Percentiles rank a stretch among this genome's conserved stretches.
These are phyloP conservation scores for Pegea sp. DNA, from an alignment of 23 tunicate genomes.

Conservation along the genomic window DNA sequence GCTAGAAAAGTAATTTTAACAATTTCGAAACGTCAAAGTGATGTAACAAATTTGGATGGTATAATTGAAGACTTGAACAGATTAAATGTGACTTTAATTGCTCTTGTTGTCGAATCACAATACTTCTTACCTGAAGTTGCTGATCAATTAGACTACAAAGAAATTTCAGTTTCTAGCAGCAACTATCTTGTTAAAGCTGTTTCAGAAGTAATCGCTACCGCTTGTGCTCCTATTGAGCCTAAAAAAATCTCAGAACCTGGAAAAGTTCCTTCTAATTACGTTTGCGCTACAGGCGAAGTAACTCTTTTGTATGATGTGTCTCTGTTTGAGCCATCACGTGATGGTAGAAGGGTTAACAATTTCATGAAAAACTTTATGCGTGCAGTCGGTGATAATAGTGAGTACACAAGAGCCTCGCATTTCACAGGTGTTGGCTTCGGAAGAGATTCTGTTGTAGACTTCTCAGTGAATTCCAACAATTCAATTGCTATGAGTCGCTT, in stretches of 20 bases:
- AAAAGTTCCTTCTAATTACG: neutral
- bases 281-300: conserved; percentile 8
- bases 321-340: conserved; percentile 2
- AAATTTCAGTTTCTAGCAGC: neutral
- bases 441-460: conserved; percentile 6
- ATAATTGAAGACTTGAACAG: neutral
- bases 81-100: neutral
- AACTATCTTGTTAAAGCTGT: neutral
- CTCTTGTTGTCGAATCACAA: neutral
- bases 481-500: neutral
- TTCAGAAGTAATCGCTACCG: neutral
- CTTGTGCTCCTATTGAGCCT: neutral
- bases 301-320: conserved; percentile 7
- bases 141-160: neutral
- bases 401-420: neutral
- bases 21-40: neutral
- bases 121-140: neutral
- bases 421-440: conserved; percentile 24
- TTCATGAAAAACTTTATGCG: conserved; percentile 6
- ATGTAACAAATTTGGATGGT: neutral
- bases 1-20: neutral
- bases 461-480: conserved; percentile 1
- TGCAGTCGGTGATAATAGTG: neutral
- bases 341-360: neutral
- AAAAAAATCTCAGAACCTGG: neutral